phyloP scores from a whole-genome alignment of 2,797 vertebrate genomes.

The Echiichthys vipera region DNA sequence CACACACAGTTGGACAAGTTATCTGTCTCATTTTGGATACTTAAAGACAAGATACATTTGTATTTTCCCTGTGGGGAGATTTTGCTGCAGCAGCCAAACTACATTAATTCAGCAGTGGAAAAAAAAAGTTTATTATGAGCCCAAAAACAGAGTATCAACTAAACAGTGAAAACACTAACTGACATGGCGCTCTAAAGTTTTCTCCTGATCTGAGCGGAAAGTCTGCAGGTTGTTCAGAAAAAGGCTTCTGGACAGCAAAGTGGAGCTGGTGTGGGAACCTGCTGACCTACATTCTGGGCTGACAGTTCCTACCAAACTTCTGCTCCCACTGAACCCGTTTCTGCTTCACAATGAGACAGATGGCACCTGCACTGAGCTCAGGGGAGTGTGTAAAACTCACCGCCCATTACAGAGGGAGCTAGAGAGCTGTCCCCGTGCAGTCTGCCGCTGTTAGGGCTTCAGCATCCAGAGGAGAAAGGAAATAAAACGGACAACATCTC shows the following conservation, averaged over 20 bases:
- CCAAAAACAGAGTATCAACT: constrained; percentile 35
- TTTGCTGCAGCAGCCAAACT: constrained; percentile 19
- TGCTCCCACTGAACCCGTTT: constrained; percentile 26
- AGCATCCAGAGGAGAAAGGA: background rate
- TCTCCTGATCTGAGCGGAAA: constrained; percentile 41
- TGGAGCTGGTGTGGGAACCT: constrained; percentile 43
- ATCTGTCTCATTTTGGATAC: constrained; percentile 40
- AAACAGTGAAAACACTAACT: constrained; percentile 34
- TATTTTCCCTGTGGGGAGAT: constrained; percentile 19
- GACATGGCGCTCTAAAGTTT: constrained; percentile 36
- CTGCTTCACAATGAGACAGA: constrained; percentile 23
- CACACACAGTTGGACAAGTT: constrained; percentile 33
- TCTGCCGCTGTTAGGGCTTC: background rate
- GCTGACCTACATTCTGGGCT: constrained; percentile 55
- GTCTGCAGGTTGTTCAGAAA: constrained; percentile 46
- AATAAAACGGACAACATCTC: background rate
- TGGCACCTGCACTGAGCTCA: constrained; percentile 31
- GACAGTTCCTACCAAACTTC: constrained; percentile 32
- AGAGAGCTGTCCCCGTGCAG: background rate
- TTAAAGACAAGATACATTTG: constrained; percentile 52
- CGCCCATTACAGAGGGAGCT: background rate
- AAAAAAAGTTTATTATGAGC: constrained; percentile 18
- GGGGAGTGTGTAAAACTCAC: background rate
- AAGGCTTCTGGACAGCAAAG: constrained; percentile 34
- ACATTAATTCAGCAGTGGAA: constrained; percentile 30